Evolutionary conservation across 2,797 vertebrate species (phyloP).

Genomic region (Myotis myotis): DNA sequence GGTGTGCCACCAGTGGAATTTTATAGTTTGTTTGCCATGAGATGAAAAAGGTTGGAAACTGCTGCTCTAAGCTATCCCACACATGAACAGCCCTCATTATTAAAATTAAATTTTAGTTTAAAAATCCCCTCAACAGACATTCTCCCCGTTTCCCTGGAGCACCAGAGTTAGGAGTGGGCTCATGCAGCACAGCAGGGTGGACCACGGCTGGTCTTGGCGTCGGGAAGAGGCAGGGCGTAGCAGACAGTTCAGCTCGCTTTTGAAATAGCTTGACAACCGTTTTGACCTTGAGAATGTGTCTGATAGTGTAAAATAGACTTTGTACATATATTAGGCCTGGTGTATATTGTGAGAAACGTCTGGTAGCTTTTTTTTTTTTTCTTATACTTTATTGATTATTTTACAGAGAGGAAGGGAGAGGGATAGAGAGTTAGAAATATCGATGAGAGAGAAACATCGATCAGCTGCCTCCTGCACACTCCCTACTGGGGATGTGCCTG

Average conservation of each 20-base stretch:
- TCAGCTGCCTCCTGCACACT: too few relatives aligned
- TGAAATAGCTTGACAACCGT: background rate
- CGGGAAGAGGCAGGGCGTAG: fast-evolving
- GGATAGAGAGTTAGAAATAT: too few relatives aligned
- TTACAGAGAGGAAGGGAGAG: too few relatives aligned
- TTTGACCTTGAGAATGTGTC: background rate
- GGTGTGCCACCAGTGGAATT: background rate
- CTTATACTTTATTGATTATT: too few relatives aligned
- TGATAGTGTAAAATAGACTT: background rate
- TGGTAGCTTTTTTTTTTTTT: background rate
- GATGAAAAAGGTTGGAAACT: background rate
- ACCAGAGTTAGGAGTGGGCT: fast-evolving
- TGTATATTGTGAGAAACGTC: background rate
- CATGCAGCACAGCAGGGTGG: fast-evolving
- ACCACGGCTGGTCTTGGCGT: fast-evolving
- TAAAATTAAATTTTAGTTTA: background rate
- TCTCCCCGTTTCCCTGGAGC: background rate
- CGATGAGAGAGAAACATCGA: too few relatives aligned
- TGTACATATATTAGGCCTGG: background rate
- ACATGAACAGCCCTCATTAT: background rate
- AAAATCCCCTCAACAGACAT: background rate
- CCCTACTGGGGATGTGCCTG: too few relatives aligned
- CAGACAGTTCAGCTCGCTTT: background rate
- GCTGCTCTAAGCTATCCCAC: background rate
- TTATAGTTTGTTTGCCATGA: background rate